Percentiles rank a stretch among this genome's conserved stretches.
Evolutionary conservation across 2,888 invertebrate species (phyloP).

Genomic region (Myopa tessellatipennis): DNA sequence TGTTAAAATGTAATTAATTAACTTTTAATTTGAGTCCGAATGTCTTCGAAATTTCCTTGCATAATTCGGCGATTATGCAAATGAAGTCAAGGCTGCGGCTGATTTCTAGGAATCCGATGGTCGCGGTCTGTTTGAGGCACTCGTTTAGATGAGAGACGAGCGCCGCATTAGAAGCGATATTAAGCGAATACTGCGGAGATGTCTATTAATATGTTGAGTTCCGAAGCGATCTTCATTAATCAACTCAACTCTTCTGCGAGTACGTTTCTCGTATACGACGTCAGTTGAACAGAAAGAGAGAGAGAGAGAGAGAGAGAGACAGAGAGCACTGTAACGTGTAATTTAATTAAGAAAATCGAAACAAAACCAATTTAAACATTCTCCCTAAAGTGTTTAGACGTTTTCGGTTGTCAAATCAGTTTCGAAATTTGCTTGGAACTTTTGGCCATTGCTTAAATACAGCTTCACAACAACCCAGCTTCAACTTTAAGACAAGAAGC

Average conservation of each 20-base stretch:
- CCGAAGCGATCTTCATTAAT: conserved; percentile 13
- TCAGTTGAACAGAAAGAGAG: too few relatives aligned
- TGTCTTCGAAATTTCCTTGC: background rate
- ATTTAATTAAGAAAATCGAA: too few relatives aligned
- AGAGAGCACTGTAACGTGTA: too few relatives aligned
- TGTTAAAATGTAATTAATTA: conserved; percentile 21
- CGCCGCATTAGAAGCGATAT: background rate
- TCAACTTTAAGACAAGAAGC: too few relatives aligned
- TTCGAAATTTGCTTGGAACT: too few relatives aligned
- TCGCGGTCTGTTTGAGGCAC: background rate
- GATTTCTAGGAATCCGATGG: background rate
- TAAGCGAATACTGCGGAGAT: background rate
- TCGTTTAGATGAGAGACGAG: background rate
- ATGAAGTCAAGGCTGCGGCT: background rate
- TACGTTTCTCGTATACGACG: background rate
- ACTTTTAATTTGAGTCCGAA: conserved; percentile 4
- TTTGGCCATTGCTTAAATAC: too few relatives aligned
- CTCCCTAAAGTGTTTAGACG: too few relatives aligned
- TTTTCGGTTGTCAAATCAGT: too few relatives aligned
- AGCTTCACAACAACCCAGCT: too few relatives aligned
- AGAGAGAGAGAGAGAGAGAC: too few relatives aligned
- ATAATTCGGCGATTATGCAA: conserved; percentile 6
- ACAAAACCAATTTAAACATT: too few relatives aligned
- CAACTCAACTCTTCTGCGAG: background rate
- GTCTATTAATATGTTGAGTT: background rate